A percentile compares a stretch with the other conserved stretches of the same genome.
These are phyloP conservation scores for Oryzias melastigma DNA, from an alignment of 2,113 vertebrate genomes.

Conservation along the genomic window DNA sequence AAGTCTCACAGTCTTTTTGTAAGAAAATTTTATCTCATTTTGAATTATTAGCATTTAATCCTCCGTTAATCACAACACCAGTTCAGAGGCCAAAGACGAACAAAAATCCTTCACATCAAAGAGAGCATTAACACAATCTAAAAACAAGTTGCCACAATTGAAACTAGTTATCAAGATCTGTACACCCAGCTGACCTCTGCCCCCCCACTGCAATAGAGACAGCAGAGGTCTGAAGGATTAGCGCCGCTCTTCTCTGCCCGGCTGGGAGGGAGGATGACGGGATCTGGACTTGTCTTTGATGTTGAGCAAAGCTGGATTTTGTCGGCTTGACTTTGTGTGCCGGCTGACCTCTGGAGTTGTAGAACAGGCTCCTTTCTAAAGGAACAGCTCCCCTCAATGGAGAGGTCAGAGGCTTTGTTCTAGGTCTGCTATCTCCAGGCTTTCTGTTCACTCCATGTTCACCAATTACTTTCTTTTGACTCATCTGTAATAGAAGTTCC, in stretches of 20 bases:
- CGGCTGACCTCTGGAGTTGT: slow-evolving; percentile 63
- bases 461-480: slow-evolving; percentile 16
- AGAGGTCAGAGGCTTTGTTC: slow-evolving; percentile 53
- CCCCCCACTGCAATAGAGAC: slow-evolving; percentile 26
- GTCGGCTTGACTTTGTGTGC: slow-evolving; percentile 68
- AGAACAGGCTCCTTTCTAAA: slow-evolving; percentile 48
- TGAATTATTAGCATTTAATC: slow-evolving; percentile 19
- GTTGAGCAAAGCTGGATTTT: slow-evolving; percentile 40
- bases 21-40: not conserved
- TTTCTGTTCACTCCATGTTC: slow-evolving; percentile 42
- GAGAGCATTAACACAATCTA: slow-evolving; percentile 26
- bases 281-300: slow-evolving; percentile 69
- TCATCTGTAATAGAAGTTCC: not conserved
- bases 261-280: slow-evolving; percentile 47
- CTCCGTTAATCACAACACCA: slow-evolving; percentile 21
- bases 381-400: slow-evolving; percentile 46
- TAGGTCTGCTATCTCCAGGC: slow-evolving; percentile 18
- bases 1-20: not conserved
- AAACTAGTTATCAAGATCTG: slow-evolving; percentile 39
- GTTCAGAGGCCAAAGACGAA: slow-evolving; percentile 27
- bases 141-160: slow-evolving; percentile 32
- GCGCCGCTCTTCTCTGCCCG: slow-evolving; percentile 46
- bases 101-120: slow-evolving; percentile 41
- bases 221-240: slow-evolving; percentile 54
- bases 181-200: slow-evolving; percentile 58